Conservation (phyloP, 2,113 vertebrate genomes). For the Sminthopsis crassicaudata region DNA sequence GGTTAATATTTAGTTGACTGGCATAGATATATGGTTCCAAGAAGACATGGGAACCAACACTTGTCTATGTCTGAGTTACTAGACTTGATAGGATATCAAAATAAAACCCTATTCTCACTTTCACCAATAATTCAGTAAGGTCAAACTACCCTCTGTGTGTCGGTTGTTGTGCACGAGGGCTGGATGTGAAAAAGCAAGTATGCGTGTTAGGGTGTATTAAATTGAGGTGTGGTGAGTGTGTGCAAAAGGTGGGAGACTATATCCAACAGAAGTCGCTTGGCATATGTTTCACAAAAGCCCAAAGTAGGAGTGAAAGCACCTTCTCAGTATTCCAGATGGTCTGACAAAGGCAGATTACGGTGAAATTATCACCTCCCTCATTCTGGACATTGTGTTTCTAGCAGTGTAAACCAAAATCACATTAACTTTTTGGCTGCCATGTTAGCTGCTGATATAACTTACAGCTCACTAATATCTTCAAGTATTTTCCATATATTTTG, state of each 20-base stretch:
- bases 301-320: background rate
- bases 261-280: background rate
- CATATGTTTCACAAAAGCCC: background rate
- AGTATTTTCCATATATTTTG: background rate
- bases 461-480: background rate
- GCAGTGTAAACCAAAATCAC: background rate
- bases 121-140: background rate
- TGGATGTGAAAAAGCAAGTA: background rate
- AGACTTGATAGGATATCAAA: background rate
- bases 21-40: background rate
- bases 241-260: background rate
- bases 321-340: background rate
- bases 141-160: background rate
- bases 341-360: background rate
- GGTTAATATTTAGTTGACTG: background rate
- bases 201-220: background rate
- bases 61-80: background rate
- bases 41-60: background rate
- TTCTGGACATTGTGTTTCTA: background rate
- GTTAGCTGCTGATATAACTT: background rate
- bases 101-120: background rate
- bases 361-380: background rate
- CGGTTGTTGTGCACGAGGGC: background rate
- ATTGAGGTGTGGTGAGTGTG: background rate
- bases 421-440: background rate